A percentile compares a stretch with the other conserved stretches of the same genome.
Evolutionary conservation across 2,888 invertebrate genomes (phyloP).

Genomic region (Epirrita christyi): DNA sequence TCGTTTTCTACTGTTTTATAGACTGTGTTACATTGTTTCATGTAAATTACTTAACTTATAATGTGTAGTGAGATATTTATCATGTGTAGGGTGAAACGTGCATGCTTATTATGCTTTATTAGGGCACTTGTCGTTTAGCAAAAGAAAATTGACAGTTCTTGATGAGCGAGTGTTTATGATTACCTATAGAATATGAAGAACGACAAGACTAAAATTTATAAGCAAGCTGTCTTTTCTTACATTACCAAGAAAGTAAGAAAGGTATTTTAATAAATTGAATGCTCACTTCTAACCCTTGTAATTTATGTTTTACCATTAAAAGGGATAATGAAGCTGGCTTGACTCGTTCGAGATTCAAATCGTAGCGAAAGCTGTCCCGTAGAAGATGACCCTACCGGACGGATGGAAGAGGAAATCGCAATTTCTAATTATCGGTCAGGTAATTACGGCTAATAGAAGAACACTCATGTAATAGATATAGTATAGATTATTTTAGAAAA

Average conservation of each 20-base stretch:
- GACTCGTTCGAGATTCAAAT: conserved; percentile 36
- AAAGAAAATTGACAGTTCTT: conserved; percentile 4
- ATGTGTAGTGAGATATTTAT: conserved; percentile 11
- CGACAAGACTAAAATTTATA: neutral
- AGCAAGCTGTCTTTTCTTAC: neutral
- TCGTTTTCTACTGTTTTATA: neutral
- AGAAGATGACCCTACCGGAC: conserved; percentile 36
- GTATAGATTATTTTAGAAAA: too few species aligned
- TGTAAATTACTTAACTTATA: conserved; percentile 5
- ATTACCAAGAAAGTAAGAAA: too few species aligned
- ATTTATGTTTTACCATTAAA: conserved; percentile 20
- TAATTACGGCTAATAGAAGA: too few species aligned
- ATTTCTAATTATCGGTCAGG: conserved; percentile 11
- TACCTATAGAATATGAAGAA: neutral
- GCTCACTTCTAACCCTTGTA: conserved; percentile 10
- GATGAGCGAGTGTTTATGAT: conserved; percentile 1
- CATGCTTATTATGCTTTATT: conserved; percentile 10
- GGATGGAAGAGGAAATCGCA: conserved; percentile 23
- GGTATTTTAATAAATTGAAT: conserved; percentile 10
- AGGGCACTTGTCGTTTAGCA: conserved; percentile 10
- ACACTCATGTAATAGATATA: too few species aligned
- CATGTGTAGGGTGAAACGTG: conserved; percentile 12
- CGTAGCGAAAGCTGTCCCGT: conserved; percentile 33
- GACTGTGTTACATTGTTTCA: conserved; percentile 8
- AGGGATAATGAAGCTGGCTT: conserved; percentile 24